Evolutionary conservation across 2,888 invertebrate species (phyloP).

Genomic region (Phrixothrix hirtus): DNA sequence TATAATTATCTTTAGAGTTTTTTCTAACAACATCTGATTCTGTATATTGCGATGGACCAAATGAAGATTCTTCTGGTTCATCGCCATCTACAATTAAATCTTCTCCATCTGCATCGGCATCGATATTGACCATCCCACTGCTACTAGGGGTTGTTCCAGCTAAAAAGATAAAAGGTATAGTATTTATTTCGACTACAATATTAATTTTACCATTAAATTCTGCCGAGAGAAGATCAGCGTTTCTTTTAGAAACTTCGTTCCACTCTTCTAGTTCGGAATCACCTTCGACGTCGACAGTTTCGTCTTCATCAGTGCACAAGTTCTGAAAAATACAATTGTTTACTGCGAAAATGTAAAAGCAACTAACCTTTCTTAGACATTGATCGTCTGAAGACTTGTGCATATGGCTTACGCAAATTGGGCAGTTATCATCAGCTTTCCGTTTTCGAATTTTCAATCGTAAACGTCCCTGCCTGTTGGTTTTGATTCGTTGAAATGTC

Average conservation of each 20-base stretch:
- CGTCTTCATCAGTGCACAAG: conserved; percentile 62
- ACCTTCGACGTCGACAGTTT: conserved; percentile 70
- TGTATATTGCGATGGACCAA: conserved; percentile 54
- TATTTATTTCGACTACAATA: conserved; percentile 1
- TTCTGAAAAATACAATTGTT: conserved; percentile 16
- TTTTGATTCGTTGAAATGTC: conserved; percentile 72
- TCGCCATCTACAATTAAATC: conserved; percentile 56
- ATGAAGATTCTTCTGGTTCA: conserved; percentile 51
- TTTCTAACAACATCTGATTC: conserved; percentile 52
- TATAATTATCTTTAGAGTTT: conserved; percentile 35
- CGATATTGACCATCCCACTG: conserved; percentile 46
- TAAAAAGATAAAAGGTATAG: no score
- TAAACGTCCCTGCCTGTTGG: conserved; percentile 70
- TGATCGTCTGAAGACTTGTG: conserved; percentile 65
- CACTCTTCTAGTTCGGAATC: conserved; percentile 64
- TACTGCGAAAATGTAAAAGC: neutral
- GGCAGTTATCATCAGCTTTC: conserved; percentile 68
- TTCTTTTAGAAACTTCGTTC: conserved; percentile 53
- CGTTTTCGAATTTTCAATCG: conserved; percentile 69
- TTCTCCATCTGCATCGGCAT: conserved; percentile 51
- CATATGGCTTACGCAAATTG: conserved; percentile 65
- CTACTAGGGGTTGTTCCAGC: conserved; percentile 43
- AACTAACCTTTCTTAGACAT: conserved; percentile 61
- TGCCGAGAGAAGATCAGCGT: conserved; percentile 44
- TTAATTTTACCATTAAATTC: conserved; percentile 29